Percentiles rank a stretch among this genome's conserved stretches.
These are phyloP conservation scores for Zenarchopterus dispar DNA, from an alignment of 2,797 vertebrate genomes.

Conservation along the genomic window DNA sequence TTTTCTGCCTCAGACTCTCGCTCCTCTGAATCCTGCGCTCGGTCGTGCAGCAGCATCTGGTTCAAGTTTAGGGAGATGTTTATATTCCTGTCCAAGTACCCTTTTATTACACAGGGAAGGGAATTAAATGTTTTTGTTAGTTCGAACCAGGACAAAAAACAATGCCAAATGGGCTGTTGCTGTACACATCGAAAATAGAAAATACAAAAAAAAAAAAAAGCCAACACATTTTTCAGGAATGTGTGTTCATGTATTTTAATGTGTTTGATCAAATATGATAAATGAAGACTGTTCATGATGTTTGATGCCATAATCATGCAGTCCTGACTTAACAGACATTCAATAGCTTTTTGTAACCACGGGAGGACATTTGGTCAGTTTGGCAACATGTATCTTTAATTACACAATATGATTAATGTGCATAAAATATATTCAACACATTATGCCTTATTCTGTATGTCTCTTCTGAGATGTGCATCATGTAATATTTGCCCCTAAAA, in stretches of 20 bases:
- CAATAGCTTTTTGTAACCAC: background rate
- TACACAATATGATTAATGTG: too few relatives aligned
- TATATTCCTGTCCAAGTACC: slow-evolving; percentile 81
- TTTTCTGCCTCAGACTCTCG: slow-evolving; percentile 64
- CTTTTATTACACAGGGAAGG: slow-evolving; percentile 83
- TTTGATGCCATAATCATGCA: slow-evolving; percentile 21
- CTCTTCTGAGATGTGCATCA: background rate
- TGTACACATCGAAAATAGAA: slow-evolving; percentile 43
- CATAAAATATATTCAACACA: background rate
- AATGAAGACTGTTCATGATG: slow-evolving; percentile 1
- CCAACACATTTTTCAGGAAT: slow-evolving; percentile 7
- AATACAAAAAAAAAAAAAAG: slow-evolving; percentile 11
- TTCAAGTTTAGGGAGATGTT: slow-evolving; percentile 84
- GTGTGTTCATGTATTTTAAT: background rate
- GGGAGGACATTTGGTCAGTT: background rate
- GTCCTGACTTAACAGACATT: slow-evolving; percentile 23
- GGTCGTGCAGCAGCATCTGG: slow-evolving; percentile 81
- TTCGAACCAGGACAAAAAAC: slow-evolving; percentile 74
- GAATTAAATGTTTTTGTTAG: slow-evolving; percentile 84
- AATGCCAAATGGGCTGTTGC: slow-evolving; percentile 62
- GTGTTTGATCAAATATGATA: background rate
- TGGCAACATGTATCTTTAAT: too few relatives aligned
- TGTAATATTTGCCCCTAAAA: background rate
- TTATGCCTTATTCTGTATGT: background rate
- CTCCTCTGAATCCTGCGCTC: slow-evolving; percentile 54